Base-by-base conservation (phyloP, 2,113 vertebrate genomes). In the Catharus minimus region DNA sequence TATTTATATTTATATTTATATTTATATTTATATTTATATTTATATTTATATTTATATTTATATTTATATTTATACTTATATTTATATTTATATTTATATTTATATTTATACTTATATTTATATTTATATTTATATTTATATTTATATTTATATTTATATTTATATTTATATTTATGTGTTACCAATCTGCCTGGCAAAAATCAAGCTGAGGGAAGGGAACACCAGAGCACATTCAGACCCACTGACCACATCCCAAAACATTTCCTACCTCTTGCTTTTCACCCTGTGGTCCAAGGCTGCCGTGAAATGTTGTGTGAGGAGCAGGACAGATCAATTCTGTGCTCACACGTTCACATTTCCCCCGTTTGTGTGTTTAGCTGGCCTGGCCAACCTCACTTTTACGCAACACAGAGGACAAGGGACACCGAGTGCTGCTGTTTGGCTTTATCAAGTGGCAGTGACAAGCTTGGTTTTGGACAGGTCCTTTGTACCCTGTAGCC, bases 301-400 rank as follows among this genome's bases (percentile, higher is more conserved):
- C 28, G 3, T 0, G 14, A 18, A 12, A 15, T 0, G n/a, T 0
- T 8, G 71, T 58, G 72, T 0, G 21, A 17, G 20, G 30, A 22
- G 1, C 38, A 2, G 2, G 27, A 5, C 22, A 20, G 32, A 2
- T 21, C 43, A 9, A 2, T 19, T 11, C 30, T 68, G 30, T 1
- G 5, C 8, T 65, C n/a, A 3, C n/a, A 4, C 5, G 60, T 32
- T 17, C 90, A 13, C 39, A 20, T 38, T 39, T 13, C 12, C 24
- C 79, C 24, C 9, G 1, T 11, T 1, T 3, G 22, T 27, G 65
- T 14, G 57, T 23, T 58, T 3, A 4, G 23, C 47, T 7, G 52
- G 10, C 24, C 57, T 4, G 69, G 49, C 57, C 66, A 82, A 20
- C 30, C 5, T 7, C 16, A 0, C 41, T 56, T 60, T 36, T 21